phyloP scores from a whole-genome alignment of 1,140 invertebrate species.

The Phymastichus coffea region DNA sequence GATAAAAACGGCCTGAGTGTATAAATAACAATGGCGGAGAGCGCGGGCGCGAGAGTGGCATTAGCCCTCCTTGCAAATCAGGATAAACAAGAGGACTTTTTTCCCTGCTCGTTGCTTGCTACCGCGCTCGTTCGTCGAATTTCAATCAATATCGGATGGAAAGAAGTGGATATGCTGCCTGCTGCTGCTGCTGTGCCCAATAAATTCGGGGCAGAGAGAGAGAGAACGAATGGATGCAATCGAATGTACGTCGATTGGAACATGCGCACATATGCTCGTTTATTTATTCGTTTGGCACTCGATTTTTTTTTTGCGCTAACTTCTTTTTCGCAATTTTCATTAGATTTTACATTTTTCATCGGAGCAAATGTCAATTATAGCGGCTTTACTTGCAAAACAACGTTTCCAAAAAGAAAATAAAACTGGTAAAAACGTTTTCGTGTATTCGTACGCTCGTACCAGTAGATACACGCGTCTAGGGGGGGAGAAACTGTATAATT shows the following conservation, averaged over 20 bases:
- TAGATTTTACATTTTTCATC: not conserved
- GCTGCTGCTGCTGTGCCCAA: not conserved
- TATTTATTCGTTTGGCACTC: not conserved
- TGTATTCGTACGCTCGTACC: not conserved
- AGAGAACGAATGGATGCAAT: slow-evolving; percentile 14
- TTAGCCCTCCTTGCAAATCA: slow-evolving; percentile 11
- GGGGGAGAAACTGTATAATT: slow-evolving; percentile 3
- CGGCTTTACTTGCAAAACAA: no score
- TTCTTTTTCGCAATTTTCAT: not conserved
- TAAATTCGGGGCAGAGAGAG: slow-evolving; percentile 19
- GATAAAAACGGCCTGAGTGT: no score
- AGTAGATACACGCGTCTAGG: not conserved
- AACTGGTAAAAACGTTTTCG: no score
- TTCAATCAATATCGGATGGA: slow-evolving; percentile 27
- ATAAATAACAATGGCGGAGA: no score
- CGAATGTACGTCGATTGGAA: slow-evolving; percentile 14
- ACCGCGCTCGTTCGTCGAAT: no score
- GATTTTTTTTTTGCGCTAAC: not conserved
- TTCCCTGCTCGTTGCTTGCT: slow-evolving; percentile 4
- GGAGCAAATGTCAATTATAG: no score
- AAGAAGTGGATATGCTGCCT: not conserved
- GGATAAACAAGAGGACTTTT: slow-evolving; percentile 12
- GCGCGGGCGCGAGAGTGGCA: not conserved
- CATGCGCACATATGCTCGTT: not conserved
- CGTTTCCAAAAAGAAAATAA: no score